Evolutionary conservation across 2,113 vertebrate genomes (phyloP).

Genomic region (Entosphenus tridentatus): DNA sequence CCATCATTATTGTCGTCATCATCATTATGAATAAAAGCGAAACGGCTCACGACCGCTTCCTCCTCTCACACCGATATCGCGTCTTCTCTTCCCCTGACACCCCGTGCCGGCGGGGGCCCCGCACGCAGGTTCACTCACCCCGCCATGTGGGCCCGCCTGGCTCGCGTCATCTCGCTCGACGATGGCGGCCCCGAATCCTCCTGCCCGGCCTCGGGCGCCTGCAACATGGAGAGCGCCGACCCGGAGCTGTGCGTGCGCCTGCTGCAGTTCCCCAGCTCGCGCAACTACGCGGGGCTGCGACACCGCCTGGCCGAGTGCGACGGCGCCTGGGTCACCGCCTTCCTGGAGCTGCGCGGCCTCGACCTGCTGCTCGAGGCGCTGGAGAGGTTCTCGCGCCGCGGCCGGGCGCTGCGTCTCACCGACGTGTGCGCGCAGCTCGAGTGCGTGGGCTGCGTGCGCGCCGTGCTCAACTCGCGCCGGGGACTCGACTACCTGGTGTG

Average conservation of each 20-base stretch:
- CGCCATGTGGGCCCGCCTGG: too few relatives aligned
- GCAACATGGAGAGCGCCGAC: slow-evolving; percentile 70
- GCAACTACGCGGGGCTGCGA: slow-evolving; percentile 83
- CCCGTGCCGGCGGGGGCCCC: too few relatives aligned
- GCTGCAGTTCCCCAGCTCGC: slow-evolving; percentile 68
- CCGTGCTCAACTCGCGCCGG: slow-evolving; percentile 65
- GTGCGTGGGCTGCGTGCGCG: slow-evolving; percentile 68
- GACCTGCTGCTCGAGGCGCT: slow-evolving; percentile 81
- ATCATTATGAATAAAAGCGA: too few relatives aligned
- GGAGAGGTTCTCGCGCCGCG: slow-evolving; percentile 62
- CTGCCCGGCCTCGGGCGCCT: neutral
- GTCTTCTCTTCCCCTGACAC: too few relatives aligned
- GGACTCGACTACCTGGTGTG: slow-evolving; percentile 81
- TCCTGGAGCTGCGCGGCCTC: slow-evolving; percentile 68
- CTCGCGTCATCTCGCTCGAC: too few relatives aligned
- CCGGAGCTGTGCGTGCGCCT: slow-evolving; percentile 82
- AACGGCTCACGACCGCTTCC: too few relatives aligned
- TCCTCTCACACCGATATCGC: too few relatives aligned
- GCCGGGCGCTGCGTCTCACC: slow-evolving; percentile 33
- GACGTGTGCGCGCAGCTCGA: slow-evolving; percentile 87
- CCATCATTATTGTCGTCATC: too few relatives aligned
- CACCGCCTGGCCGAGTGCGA: slow-evolving; percentile 66
- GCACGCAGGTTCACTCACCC: too few relatives aligned
- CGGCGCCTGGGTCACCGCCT: slow-evolving; percentile 77
- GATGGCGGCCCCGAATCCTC: too few relatives aligned